Evolutionary conservation across 2,113 vertebrate genomes (phyloP).

Genomic region (Sorex fumeus): DNA sequence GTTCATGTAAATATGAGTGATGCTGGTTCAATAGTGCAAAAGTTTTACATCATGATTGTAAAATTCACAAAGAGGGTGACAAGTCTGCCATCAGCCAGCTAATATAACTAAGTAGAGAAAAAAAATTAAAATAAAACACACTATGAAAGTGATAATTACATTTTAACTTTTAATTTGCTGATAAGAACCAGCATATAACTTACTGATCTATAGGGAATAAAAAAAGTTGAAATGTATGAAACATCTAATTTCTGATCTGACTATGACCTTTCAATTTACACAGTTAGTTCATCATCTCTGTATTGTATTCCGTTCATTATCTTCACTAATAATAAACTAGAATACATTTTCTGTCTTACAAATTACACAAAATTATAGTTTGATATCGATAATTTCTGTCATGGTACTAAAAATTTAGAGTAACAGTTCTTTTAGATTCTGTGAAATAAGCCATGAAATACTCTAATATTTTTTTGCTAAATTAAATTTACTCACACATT

Average conservation of each 20-base stretch:
- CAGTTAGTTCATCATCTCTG: background rate
- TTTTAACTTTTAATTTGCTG: constrained; percentile 71
- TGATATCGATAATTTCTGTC: background rate
- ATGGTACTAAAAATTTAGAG: constrained; percentile 37
- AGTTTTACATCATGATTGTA: constrained; percentile 28
- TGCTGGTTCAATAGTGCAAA: constrained; percentile 66
- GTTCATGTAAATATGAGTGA: constrained; percentile 55
- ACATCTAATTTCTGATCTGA: constrained; percentile 64
- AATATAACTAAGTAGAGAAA: constrained; percentile 77
- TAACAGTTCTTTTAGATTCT: constrained; percentile 22
- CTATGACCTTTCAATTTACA: constrained; percentile 65
- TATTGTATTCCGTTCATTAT: background rate
- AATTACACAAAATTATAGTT: constrained; percentile 54
- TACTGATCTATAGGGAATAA: constrained; percentile 50
- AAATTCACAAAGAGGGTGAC: background rate
- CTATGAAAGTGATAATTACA: constrained; percentile 69
- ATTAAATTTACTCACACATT: too few species aligned
- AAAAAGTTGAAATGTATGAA: constrained; percentile 27
- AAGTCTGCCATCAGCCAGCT: constrained; percentile 64
- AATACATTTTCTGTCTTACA: constrained; percentile 8
- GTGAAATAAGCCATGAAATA: background rate
- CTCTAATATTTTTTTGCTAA: too few species aligned
- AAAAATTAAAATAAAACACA: constrained; percentile 35
- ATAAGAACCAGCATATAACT: constrained; percentile 57
- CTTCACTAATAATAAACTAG: constrained; percentile 52